Evolutionary conservation across 2,113 vertebrate genomes (phyloP), one percentile per base, ranked within the genome.

Genomic region (Phrynocephalus versicolor): DNA sequence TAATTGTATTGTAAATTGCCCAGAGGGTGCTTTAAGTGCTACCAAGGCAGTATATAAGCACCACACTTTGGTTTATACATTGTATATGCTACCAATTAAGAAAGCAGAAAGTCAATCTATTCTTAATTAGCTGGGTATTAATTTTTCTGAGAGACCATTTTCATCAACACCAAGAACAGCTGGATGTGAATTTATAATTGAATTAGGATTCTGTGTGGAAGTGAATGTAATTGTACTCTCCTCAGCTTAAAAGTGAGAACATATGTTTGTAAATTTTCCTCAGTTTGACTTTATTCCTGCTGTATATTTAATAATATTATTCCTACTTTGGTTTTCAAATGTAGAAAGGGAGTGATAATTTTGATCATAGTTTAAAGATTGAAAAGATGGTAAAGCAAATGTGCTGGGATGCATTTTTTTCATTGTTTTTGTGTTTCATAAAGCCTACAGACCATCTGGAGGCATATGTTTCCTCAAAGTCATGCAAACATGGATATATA

Each of bases 151-250:
- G 76, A 85, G 58, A 2, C 62, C 82, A 74, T 93, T 93, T 92
- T 79, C 79, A 88, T 89, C 75, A 90, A 86, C 19, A 57, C 19
- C 51, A 81, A 62, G 39, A 94, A 70, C 85, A 93, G 88, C 89
- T 94, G 88, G 81, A 82, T 91, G 84, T 87, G 91, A 83, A 87
- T 79, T 81, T 89, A 21, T 78, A 89, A 89, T 79, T 94, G 92
- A 94, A 88, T 94, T 89, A 89, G 37, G 70, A 39, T 33, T 57
- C 87, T 88, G 62, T 58, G 85, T 87, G 85, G 86, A 90, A 87
- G 65, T 78, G 70, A 86, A 86, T 89, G 18, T 90, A 84, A 84
- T 70, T 88, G 81, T 82, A 78, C 2, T 85, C n/a, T 87, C 75
- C 79, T 82, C 33, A 69, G 55, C 86, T 92, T 92, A 82, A 93